Base-by-base conservation (phyloP, 2,113 vertebrate species). In the Eretmochelys imbricata region DNA sequence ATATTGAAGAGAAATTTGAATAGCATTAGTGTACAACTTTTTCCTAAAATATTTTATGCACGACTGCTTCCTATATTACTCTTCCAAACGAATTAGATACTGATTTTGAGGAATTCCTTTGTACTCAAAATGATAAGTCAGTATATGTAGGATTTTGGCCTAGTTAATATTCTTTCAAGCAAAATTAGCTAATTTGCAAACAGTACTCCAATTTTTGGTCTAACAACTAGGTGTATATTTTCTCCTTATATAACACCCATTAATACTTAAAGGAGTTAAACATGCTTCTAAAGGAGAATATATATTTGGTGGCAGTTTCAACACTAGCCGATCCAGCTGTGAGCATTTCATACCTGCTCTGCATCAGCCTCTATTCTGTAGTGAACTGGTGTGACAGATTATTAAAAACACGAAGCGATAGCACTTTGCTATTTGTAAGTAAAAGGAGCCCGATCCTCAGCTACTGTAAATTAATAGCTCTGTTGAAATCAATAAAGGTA, bases 231-330 rank as follows among this genome's bases (percentile, higher is more conserved):
- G 38, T 10, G 51, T 62, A 42, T 1, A 3, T 54, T 88, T 91
- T 53, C 25, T 84, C 24, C 2, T 80, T 24, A 69, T 0, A 1
- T 24, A 87, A 80, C 5, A 62, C 2, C 76, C 2, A 19, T 79
- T 24, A 80, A 88, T 91, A 2, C 2, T 80, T 9, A 90, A 85
- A 91, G 31, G 16, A 91, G 65, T 86, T 89, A 80, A 72, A 25
- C 13, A 29, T 19, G 13, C 2, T 35, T 17, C 80, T 53, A 83
- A 87, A 78, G 51, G 80, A 14, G 87, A 69, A 81, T 62, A 80
- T 0, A 57, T 3, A 80, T 69, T 78, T 85, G 57, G 90, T 80
- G 10, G 9, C 29, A 17, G 90, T 4, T 85, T 85, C 31, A 48
- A 0, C 10, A 27, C 55, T 57, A 27, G 55, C 55, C 5, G 55